Conservation (phyloP, 2,797 vertebrate genomes). For the Nyctibius grandis region DNA sequence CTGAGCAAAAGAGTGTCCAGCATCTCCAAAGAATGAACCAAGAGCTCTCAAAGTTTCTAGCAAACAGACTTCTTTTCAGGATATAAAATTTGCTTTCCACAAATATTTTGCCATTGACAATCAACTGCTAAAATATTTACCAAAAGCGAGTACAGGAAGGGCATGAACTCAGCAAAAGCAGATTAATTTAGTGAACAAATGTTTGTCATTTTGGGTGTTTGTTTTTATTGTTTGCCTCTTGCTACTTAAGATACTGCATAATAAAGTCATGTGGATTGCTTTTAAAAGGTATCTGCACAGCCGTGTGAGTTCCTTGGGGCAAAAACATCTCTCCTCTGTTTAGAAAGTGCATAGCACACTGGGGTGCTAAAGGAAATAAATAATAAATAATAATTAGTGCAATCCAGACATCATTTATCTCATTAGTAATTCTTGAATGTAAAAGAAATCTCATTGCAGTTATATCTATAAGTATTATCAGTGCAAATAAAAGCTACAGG, state of each 20-base stretch:
- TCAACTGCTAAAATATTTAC: background rate
- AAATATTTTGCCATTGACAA: background rate
- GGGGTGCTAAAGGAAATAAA: background rate
- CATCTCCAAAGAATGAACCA: background rate
- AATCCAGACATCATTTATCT: background rate
- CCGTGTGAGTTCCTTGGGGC: background rate
- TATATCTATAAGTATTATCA: background rate
- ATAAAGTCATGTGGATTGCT: background rate
- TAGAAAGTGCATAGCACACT: background rate
- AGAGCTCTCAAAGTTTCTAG: background rate
- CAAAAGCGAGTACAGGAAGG: background rate
- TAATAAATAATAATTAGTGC: background rate
- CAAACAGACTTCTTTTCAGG: background rate
- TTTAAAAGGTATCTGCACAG: background rate
- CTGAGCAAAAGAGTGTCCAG: background rate
- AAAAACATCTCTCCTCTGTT: background rate
- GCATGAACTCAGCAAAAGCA: background rate
- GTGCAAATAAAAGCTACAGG: background rate
- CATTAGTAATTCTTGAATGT: background rate
- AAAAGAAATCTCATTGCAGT: background rate
- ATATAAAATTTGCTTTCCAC: background rate
- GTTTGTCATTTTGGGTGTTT: background rate
- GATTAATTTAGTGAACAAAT: background rate
- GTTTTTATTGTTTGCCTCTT: background rate
- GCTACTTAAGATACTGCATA: background rate